phyloP scores from a whole-genome alignment of 23 tunicate genomes.

The Pegea sp. region DNA sequence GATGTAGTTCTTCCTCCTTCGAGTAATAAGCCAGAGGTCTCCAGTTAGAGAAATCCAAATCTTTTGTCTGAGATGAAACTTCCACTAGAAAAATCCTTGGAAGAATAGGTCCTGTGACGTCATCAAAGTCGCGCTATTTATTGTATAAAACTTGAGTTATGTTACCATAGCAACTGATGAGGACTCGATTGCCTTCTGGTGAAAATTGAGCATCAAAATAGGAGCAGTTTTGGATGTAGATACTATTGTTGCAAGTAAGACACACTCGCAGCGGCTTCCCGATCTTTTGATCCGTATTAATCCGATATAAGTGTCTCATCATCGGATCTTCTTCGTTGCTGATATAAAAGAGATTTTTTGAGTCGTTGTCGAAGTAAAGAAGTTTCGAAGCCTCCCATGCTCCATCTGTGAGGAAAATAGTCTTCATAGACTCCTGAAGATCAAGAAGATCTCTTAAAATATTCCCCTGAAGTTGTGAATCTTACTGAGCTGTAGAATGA shows the following conservation, averaged over 20 bases:
- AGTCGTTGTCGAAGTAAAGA: conserved; percentile 13
- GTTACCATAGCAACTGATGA: conserved; percentile 5
- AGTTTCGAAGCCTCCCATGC: conserved; percentile 62
- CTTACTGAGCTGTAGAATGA: conserved; percentile 39
- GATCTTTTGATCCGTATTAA: background rate
- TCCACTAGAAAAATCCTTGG: background rate
- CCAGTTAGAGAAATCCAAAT: background rate
- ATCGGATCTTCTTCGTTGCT: conserved; percentile 40
- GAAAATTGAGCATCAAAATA: conserved; percentile 14
- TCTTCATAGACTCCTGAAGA: conserved; percentile 20
- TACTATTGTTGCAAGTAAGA: background rate
- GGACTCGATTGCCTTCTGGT: conserved; percentile 1
- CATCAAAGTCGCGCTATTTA: too few relatives aligned
- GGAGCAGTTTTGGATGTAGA: background rate
- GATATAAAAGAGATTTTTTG: conserved; percentile 23
- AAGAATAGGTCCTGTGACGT: background rate
- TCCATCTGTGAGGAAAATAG: conserved; percentile 35
- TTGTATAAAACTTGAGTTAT: background rate
- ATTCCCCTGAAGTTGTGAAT: too few relatives aligned
- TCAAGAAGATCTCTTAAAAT: too few relatives aligned
- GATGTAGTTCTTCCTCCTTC: background rate
- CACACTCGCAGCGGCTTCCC: background rate
- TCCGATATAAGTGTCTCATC: conserved; percentile 29
- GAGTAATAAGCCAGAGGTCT: background rate
- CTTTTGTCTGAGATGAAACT: background rate